These are phyloP conservation scores for Gallirallus australis DNA, from an alignment of 2,797 vertebrate genomes.

Conservation along the genomic window DNA sequence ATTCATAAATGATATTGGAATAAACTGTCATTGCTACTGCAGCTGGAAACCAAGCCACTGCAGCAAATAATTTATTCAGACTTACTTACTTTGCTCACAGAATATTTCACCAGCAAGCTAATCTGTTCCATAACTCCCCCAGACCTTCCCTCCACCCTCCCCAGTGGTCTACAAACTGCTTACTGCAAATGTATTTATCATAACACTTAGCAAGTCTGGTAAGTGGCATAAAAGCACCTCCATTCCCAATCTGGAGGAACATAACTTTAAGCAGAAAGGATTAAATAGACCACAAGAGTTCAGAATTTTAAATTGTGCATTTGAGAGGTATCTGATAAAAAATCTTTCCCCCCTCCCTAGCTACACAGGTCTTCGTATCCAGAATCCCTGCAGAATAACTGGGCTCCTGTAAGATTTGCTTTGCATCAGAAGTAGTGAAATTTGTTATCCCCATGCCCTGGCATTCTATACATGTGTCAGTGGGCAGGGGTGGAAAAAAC, in stretches of 20 bases:
- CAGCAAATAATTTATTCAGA: slow-evolving; percentile 30
- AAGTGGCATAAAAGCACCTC: background rate
- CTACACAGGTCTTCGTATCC: background rate
- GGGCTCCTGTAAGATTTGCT: background rate
- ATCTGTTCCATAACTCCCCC: background rate
- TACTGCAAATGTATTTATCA: background rate
- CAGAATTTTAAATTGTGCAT: background rate
- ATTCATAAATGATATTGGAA: background rate
- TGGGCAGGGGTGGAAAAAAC: background rate
- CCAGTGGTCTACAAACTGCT: background rate
- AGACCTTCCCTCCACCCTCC: background rate
- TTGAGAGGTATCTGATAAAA: background rate
- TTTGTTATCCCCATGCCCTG: background rate
- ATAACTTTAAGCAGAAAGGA: background rate
- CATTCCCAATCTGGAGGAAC: background rate
- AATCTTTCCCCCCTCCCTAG: background rate
- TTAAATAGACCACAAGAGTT: background rate
- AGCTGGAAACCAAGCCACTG: slow-evolving; percentile 3
- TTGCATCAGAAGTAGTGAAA: background rate
- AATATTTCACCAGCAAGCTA: background rate
- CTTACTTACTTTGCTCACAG: background rate
- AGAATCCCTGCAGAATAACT: background rate
- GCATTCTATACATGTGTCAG: background rate
- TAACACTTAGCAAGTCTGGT: background rate
- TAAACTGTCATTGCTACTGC: background rate